phyloP scores from a whole-genome alignment of 2,888 invertebrate species.

The Rhogogaster chlorosoma region DNA sequence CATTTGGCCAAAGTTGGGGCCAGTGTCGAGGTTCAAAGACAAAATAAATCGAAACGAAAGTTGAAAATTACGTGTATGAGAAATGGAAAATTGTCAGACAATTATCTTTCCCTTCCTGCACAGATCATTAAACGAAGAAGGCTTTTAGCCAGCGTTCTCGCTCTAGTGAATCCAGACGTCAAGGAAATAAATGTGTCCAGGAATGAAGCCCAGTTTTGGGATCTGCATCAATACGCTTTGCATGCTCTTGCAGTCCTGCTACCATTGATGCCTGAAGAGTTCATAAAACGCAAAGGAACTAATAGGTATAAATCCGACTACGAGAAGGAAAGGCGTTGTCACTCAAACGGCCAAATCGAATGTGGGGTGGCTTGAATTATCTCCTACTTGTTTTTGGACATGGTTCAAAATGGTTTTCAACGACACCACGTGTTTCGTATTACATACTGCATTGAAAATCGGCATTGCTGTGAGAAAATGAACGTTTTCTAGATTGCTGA shows the following conservation, averaged over 20 bases:
- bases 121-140: constrained; percentile 65
- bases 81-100: neutral
- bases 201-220: constrained; percentile 65
- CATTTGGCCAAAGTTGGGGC: constrained; percentile 62
- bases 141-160: constrained; percentile 62
- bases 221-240: constrained; percentile 66
- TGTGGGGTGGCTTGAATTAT: neutral
- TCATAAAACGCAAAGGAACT: constrained; percentile 66
- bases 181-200: constrained; percentile 56
- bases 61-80: neutral
- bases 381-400: neutral
- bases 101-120: neutral
- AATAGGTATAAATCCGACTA: neutral
- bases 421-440: neutral
- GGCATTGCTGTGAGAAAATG: neutral
- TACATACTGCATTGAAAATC: neutral
- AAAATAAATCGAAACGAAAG: neutral
- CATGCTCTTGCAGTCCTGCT: constrained; percentile 65
- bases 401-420: neutral
- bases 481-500: constrained; percentile 63
- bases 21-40: constrained; percentile 60
- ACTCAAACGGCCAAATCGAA: neutral
- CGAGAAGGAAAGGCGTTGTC: neutral
- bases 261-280: constrained; percentile 67
- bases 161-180: constrained; percentile 62